Percentiles rank a stretch among this genome's conserved stretches.
Evolutionary conservation across 2,113 vertebrate species (phyloP).

Genomic region (Anhinga anhinga): DNA sequence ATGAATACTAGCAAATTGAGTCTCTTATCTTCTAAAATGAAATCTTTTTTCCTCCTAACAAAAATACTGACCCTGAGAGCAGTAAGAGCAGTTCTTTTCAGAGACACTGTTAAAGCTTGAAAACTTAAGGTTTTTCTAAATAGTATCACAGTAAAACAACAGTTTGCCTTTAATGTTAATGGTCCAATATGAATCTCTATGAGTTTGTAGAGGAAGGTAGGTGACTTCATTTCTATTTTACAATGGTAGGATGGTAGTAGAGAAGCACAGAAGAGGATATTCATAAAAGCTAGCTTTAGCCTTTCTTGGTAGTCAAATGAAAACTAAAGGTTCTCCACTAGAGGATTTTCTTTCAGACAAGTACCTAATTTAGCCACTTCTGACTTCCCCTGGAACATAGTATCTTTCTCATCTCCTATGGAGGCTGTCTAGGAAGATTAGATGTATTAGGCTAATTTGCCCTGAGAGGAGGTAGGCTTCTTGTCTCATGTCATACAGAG

Average conservation of each 20-base stretch:
- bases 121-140: neutral
- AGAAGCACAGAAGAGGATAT: neutral
- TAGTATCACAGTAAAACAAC: neutral
- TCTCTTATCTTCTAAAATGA: neutral
- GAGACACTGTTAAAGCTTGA: neutral
- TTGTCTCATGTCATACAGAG: neutral
- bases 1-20: neutral
- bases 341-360: neutral
- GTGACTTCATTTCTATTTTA: neutral
- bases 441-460: neutral
- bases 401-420: neutral
- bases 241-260: neutral
- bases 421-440: neutral
- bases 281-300: neutral
- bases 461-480: neutral
- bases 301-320: neutral
- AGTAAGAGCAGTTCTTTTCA: neutral
- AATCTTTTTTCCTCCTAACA: neutral
- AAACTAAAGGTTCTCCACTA: neutral
- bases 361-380: neutral
- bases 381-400: neutral
- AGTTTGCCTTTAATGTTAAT: neutral
- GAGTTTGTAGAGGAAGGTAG: neutral
- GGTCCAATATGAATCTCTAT: neutral
- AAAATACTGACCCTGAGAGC: neutral